Evolutionary conservation across 1,140 invertebrate genomes (phyloP).

Genomic region (Meloidogyne floridensis): DNA sequence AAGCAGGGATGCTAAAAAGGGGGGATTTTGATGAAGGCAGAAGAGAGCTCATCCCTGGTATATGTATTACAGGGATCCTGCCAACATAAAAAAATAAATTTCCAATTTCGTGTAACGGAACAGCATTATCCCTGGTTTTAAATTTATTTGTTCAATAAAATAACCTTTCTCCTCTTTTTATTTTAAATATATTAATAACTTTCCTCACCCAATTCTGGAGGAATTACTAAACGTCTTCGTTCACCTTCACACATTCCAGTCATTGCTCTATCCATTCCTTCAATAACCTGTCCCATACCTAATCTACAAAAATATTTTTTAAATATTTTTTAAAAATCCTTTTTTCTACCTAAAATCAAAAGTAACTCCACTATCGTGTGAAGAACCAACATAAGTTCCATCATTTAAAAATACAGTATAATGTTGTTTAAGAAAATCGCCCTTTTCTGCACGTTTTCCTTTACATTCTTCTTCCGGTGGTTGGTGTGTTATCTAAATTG

Average conservation of each 20-base stretch:
- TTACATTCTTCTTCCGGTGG: conserved; percentile 41
- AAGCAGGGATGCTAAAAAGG: too few relatives aligned
- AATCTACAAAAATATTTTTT: conserved; percentile 40
- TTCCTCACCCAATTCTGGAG: conserved; percentile 66
- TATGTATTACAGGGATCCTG: too few relatives aligned
- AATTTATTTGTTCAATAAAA: too few relatives aligned
- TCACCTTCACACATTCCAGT: conserved; percentile 70
- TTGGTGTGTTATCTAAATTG: conserved; percentile 45
- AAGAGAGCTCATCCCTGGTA: too few relatives aligned
- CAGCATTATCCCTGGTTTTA: too few relatives aligned
- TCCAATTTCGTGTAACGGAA: too few relatives aligned
- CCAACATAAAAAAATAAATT: too few relatives aligned
- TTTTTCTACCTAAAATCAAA: conserved; percentile 67
- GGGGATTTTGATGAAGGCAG: too few relatives aligned
- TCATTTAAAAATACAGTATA: conserved; percentile 66
- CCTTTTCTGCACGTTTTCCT: conserved; percentile 37
- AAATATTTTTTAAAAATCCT: background rate
- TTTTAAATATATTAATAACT: background rate
- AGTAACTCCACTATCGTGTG: conserved; percentile 67
- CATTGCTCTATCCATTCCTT: conserved; percentile 64
- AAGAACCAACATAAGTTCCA: conserved; percentile 70
- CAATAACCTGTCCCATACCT: conserved; percentile 67
- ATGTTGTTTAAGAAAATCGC: conserved; percentile 61
- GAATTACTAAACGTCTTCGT: conserved; percentile 69
- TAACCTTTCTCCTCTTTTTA: too few relatives aligned